Percentiles rank a stretch among this genome's conserved stretches.
Conservation (phyloP, 1,140 invertebrate species). For the Formica selysi region DNA sequence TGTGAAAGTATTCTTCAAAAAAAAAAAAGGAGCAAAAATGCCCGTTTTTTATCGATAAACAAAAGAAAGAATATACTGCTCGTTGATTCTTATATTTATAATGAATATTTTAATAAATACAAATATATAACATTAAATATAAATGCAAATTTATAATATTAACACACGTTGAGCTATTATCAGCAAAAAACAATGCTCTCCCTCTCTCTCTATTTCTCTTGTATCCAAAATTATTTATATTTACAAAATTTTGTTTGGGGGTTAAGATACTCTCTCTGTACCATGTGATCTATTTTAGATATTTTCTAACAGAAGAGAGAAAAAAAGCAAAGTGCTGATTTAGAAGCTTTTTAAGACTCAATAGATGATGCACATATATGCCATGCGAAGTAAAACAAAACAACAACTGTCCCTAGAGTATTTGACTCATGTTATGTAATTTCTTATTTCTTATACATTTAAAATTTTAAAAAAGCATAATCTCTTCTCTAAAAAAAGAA, state of each 20-base stretch:
- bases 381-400: not conserved
- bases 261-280: slow-evolving; percentile 5
- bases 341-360: not conserved
- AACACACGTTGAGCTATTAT: not conserved
- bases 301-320: not conserved
- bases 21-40: too few species aligned
- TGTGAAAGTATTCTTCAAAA: too few species aligned
- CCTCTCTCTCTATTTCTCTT: too few species aligned
- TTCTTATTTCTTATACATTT: slow-evolving; percentile 8
- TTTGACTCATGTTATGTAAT: slow-evolving; percentile 10
- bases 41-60: not conserved
- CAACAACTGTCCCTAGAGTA: not conserved
- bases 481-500: not conserved
- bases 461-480: not conserved
- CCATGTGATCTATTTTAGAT: not conserved
- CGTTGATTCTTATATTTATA: not conserved
- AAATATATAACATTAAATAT: too few species aligned
- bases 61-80: not conserved
- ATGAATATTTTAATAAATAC: too few species aligned
- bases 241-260: not conserved
- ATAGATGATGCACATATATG: not conserved
- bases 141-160: not conserved
- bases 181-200: too few species aligned
- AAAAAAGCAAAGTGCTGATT: not conserved
- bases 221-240: not conserved